Conservation (phyloP, 2,888 invertebrate genomes). For the Spicauda simplicius region DNA sequence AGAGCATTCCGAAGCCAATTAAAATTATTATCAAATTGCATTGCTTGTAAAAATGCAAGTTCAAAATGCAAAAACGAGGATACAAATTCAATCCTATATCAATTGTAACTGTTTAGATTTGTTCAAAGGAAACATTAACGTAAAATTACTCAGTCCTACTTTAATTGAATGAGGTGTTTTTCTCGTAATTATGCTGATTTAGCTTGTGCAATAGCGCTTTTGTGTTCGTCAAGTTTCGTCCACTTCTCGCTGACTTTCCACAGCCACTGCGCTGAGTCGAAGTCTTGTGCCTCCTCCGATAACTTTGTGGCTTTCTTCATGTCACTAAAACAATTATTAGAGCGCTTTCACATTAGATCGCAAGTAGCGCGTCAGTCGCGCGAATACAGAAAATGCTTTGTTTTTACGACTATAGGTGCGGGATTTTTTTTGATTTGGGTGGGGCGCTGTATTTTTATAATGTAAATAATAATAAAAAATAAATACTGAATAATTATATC, state of each 20-base stretch:
- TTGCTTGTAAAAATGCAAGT: background rate
- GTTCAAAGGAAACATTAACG: too few species aligned
- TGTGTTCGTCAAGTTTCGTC: constrained; percentile 81
- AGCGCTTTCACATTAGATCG: too few species aligned
- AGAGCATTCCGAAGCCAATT: background rate
- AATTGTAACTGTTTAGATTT: too few species aligned
- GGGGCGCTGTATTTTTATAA: too few species aligned
- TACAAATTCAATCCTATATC: too few species aligned
- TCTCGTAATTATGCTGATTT: constrained; percentile 8
- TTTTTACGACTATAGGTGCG: too few species aligned
- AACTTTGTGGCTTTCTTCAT: constrained; percentile 75
- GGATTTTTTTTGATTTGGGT: too few species aligned
- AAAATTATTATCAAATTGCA: background rate
- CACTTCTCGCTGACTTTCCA: constrained; percentile 93
- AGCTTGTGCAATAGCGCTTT: constrained; percentile 45
- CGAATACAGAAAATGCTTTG: too few species aligned
- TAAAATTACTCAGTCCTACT: too few species aligned
- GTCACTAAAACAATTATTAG: constrained; percentile 79
- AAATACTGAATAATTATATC: too few species aligned
- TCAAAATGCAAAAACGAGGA: background rate
- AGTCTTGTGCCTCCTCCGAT: constrained; percentile 82
- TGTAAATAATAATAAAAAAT: too few species aligned
- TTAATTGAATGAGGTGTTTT: background rate
- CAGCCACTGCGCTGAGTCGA: constrained; percentile 86
- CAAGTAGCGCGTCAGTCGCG: too few species aligned